Evolutionary conservation across 1,140 invertebrate species (phyloP), one percentile per base, ranked within the genome.

Genomic region (Drosophila truncata): DNA sequence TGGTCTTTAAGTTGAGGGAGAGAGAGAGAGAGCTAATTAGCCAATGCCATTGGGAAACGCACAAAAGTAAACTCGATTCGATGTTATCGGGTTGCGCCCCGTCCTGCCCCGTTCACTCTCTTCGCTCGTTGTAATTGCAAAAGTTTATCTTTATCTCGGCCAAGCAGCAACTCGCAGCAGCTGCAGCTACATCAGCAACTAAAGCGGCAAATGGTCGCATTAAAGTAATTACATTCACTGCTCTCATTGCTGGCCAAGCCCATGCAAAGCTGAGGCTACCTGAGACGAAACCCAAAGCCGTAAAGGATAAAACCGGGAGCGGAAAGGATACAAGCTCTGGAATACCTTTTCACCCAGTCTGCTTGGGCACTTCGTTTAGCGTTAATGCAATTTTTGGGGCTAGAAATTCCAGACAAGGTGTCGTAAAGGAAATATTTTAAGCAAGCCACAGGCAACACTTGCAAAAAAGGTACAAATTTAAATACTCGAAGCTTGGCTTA

Each of bases 71-170:
- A 81, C 77, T 80, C 73, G 80, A 87, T 90, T 83, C 84, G 84
- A 84, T 88, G 84, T 65, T 84, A 87, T 87, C 84, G 84, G 87
- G 80, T 82, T 78, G 67, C 77, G 79, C 42, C 50, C 44, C 31
- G 42, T 50, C 74, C 85, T 81, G 84, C 80, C 78, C 80, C 72
- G 69, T 69, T 87, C 76, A 67, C 77, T 71, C 52, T 54, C 77
- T 73, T 54, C 73, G 59, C 78, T 66, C 80, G 82, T 74, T 90
- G 85, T 90, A 90, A 90, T 90, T 90, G 82, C 85, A 91, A 90
- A 90, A 90, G 85, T 90, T 88, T 90, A 90, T 90, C 85, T 90
- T 78, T 90, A 90, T 91, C 85, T 90, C 70, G 66, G 67, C 65
- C 80, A 81, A 64, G 70, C 79, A 86, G 74, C 78, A 80, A 41